These are phyloP conservation scores for Eupleurogrammus muticus DNA, from an alignment of 2,797 vertebrate genomes.

Conservation along the genomic window DNA sequence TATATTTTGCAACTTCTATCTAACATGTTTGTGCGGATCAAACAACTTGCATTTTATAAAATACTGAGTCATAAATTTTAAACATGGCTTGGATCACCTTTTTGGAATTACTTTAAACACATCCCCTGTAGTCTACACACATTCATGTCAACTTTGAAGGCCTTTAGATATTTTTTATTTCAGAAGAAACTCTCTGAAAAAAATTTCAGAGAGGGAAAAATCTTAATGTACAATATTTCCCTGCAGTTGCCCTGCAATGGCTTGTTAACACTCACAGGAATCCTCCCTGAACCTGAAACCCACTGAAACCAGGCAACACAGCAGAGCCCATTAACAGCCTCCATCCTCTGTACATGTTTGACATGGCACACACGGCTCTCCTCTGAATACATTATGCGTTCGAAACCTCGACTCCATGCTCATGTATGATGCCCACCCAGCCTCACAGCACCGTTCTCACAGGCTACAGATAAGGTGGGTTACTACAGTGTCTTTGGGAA, in stretches of 20 bases:
- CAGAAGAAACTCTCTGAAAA: neutral
- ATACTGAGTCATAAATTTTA: slow-evolving; percentile 15
- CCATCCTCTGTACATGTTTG: slow-evolving; percentile 42
- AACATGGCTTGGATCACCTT: neutral
- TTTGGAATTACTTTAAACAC: slow-evolving; percentile 12
- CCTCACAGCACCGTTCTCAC: slow-evolving; percentile 45
- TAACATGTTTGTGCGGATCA: slow-evolving; percentile 29
- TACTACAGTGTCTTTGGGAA: slow-evolving; percentile 77
- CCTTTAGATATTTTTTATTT: slow-evolving; percentile 18
- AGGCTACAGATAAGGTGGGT: slow-evolving; percentile 43
- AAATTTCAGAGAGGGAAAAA: neutral
- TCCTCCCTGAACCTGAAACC: no score
- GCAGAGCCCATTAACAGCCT: slow-evolving; percentile 53
- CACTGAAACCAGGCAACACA: slow-evolving; percentile 46
- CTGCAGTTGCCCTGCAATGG: slow-evolving; percentile 25
- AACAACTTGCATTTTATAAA: slow-evolving; percentile 11
- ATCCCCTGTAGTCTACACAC: neutral
- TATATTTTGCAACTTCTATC: slow-evolving; percentile 30
- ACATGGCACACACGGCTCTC: slow-evolving; percentile 47
- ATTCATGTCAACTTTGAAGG: neutral
- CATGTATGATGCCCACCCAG: slow-evolving; percentile 48
- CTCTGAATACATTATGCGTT: slow-evolving; percentile 48
- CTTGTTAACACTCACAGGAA: slow-evolving; percentile 33
- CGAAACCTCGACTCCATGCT: slow-evolving; percentile 27
- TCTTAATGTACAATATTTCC: slow-evolving; percentile 10